Base-by-base conservation (phyloP, 2,888 invertebrate species). In the Conistra vaccinii region DNA sequence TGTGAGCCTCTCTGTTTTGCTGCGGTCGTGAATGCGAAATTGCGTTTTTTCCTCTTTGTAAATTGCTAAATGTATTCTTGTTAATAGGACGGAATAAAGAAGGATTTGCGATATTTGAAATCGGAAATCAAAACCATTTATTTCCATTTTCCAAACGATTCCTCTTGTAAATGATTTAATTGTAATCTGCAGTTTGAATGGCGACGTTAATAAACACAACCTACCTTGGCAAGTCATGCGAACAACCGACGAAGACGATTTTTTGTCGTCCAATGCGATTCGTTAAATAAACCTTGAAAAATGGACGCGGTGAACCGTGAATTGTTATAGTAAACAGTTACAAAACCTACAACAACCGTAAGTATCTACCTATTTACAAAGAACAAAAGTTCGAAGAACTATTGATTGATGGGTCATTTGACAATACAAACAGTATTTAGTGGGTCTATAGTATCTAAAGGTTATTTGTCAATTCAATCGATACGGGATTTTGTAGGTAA, bases 1-100 rank as follows among this genome's bases (percentile, higher is more conserved):
- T 95, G 92, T 90, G 90, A 90, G 88, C 88, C 91, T 89, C 89
- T 87, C 91, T 92, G 90, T 92, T 93, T 92, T 91, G 91, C 91
- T 91, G 91, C 88, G 89, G 89, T 89, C 87, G 90, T 89, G 91
- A 93, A 92, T 91, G 90, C 90, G 89, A 90, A 91, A 91, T 91
- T 85, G 85, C 87, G 86, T 91, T 93, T 93, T 92, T 92, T 86
- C 81, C 75, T 83, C 79, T 83, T 81, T 87, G 88, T 89, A 91
- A 90, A 92, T 90, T 81, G 88, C 84, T 88, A 89, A 91, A 90
- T 90, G 89, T 89, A 86, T 85, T 87, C 87, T 83, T 86, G 81
- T 88, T 90, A 89, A 89, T 89, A 89, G 85, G 80, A 82, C 83
- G 83, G 80, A 84, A 88, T 89, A 87, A 89, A 87, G 86, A 86